phyloP scores from a whole-genome alignment of 2,113 vertebrate species.

The Barbus barbus region DNA sequence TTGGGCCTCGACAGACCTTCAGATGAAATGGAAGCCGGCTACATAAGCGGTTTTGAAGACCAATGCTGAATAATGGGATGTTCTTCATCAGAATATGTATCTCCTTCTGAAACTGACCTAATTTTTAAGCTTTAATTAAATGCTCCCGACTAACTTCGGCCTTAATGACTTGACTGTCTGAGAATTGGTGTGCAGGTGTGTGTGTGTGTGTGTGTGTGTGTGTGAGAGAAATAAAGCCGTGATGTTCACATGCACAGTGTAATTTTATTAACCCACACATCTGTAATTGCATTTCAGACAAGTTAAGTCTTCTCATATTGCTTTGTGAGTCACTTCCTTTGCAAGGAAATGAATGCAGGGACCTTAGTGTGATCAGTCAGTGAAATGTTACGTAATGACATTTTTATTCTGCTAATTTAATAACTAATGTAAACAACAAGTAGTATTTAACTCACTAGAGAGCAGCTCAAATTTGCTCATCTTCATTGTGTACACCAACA shows the following conservation, averaged over 20 bases:
- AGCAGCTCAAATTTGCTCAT: neutral
- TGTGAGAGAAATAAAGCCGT: no score
- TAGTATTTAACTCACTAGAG: neutral
- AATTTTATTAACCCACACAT: conserved; percentile 72
- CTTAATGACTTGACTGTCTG: conserved; percentile 73
- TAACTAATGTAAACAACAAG: conserved; percentile 56
- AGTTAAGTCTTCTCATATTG: conserved; percentile 65
- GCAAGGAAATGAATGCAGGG: conserved; percentile 66
- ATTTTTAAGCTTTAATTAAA: conserved; percentile 77
- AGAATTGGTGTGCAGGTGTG: conserved; percentile 62
- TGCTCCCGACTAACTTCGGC: conserved; percentile 57
- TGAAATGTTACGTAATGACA: conserved; percentile 67
- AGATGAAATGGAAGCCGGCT: neutral
- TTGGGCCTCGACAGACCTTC: conserved; percentile 18
- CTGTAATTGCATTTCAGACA: conserved; percentile 72
- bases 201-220: no score
- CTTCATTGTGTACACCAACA: neutral
- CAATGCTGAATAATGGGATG: neutral
- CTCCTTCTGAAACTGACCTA: conserved; percentile 78
- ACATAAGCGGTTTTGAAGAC: conserved; percentile 1
- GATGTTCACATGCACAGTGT: no score
- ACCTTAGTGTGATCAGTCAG: neutral
- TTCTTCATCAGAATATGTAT: conserved; percentile 76
- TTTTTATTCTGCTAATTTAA: conserved; percentile 73
- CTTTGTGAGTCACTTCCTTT: conserved; percentile 65